Evolutionary conservation across 1,140 invertebrate species (phyloP).

Genomic region (Trichomalopsis sarcophagae): DNA sequence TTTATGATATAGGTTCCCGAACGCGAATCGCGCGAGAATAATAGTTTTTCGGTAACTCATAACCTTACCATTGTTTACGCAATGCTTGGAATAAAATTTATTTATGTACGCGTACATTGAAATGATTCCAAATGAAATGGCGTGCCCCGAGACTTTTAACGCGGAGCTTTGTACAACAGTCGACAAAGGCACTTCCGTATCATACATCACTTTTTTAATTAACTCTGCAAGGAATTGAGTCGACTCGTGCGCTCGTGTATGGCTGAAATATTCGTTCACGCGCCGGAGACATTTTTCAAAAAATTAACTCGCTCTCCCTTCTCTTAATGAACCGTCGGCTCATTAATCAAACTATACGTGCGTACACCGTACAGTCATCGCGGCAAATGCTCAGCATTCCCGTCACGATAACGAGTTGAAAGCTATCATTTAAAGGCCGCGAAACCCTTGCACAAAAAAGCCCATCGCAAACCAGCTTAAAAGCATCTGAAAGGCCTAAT

Average conservation of each 20-base stretch:
- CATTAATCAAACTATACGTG: no score
- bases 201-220: background rate
- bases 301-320: no score
- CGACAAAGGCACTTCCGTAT: background rate
- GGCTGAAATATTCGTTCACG: no score
- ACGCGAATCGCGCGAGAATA: no score
- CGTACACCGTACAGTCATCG: no score
- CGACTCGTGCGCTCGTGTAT: background rate
- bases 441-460: background rate
- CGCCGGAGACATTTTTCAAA: no score
- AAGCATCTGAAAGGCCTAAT: constrained; percentile 1
- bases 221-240: background rate
- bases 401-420: background rate
- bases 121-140: background rate
- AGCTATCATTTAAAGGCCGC: background rate
- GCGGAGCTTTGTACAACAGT: background rate
- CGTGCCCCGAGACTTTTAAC: background rate
- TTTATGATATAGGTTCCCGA: no score
- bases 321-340: no score
- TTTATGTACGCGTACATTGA: background rate
- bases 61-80: no score
- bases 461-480: background rate
- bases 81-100: no score
- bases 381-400: background rate
- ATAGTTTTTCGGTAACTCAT: no score